Evolutionary conservation across 2,113 vertebrate species (phyloP).

Genomic region (Microcebus ravelobensis): DNA sequence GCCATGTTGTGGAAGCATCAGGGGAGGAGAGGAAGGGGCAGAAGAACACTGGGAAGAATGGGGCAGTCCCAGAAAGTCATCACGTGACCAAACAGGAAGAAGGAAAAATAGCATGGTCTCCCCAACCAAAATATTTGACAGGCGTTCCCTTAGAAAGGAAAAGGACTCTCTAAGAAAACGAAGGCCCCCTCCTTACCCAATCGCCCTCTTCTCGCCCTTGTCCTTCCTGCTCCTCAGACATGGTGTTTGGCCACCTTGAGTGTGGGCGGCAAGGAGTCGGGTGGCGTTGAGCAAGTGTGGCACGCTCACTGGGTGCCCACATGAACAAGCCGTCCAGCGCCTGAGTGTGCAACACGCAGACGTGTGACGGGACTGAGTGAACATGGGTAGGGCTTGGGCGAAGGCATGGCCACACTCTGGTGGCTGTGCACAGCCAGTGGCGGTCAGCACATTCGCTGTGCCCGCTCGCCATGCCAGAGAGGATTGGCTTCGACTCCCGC

Average conservation of each 20-base stretch:
- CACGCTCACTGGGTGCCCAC: rapidly evolving
- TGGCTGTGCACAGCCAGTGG: no score
- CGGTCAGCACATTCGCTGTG: rapidly evolving
- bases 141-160: background rate
- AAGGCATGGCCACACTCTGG: background rate
- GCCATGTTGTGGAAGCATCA: background rate
- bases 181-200: background rate
- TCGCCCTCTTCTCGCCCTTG: rapidly evolving
- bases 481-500: background rate
- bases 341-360: background rate
- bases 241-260: background rate
- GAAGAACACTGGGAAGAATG: background rate
- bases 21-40: background rate
- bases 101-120: background rate
- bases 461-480: background rate
- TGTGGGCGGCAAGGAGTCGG: background rate
- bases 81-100: background rate
- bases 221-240: background rate
- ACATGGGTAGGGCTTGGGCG: rapidly evolving
- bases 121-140: background rate
- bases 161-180: background rate
- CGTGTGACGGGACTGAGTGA: no score
- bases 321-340: background rate
- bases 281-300: background rate
- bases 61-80: background rate